Evolutionary conservation across 2,113 vertebrate species (phyloP), one percentile per base, ranked within the genome.

Genomic region (Orientallactaga bullata): DNA sequence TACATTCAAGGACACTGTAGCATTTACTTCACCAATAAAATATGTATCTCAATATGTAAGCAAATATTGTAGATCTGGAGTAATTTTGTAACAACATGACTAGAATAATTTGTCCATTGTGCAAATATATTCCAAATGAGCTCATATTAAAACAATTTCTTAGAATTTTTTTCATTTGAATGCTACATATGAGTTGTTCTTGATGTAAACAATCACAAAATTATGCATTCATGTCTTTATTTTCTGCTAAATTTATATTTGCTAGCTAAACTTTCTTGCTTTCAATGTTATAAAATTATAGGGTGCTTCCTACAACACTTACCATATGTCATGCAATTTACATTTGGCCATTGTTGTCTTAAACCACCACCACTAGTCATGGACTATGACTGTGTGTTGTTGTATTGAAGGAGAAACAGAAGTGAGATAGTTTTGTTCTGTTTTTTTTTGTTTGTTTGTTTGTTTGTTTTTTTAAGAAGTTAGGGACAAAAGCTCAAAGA

Each of bases 11-110:
- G 21, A 0, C 23, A 51, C 16, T 39, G 55, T 73, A 69, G 72
- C 47, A 79, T 91, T 93, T 61, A 88, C 61, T 83, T 80, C 20
- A 68, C 32, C 28, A 90, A 76, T 83, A 92, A 94, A 92, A 78
- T 39, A 23, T 20, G 37, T 88, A 63, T 93, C 51, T 85, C 35
- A 92, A 85, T 92, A n/a, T 32, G 2, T 37, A 72, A 86, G 7
- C 3, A 58, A 93, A 1, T 2, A 23, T 24, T 89, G 18, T 7
- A 85, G 26, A 69, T 11, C 9, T 17, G 88, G n/a, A 85, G 55
- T 69, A 72, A 87, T 93, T 95, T 89, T 42, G 76, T 77, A 87
- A 51, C 51, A 89, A 65, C 28, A 12, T 5, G 60, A 7, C 3
- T 66, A 66, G 91, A 35, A 30, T 95, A 0, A 82, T 95, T 84